Conservation (phyloP, 1,140 invertebrate genomes). For the Drosophila virilis region DNA sequence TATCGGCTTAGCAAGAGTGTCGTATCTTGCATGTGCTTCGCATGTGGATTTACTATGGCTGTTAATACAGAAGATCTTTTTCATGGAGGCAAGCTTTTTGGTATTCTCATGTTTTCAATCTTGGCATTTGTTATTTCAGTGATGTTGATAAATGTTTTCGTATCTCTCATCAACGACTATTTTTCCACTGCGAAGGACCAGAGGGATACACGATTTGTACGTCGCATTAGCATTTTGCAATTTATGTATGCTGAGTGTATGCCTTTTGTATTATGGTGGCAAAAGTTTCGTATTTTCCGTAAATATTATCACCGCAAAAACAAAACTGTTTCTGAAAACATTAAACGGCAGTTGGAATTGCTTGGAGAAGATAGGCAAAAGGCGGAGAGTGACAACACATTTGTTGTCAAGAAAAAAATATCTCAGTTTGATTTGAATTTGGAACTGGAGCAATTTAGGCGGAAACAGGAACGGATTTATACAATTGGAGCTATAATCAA, state of each 20-base stretch:
- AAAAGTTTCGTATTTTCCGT: slow-evolving; percentile 33
- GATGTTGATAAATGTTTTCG: slow-evolving; percentile 59
- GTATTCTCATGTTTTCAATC: slow-evolving; percentile 47
- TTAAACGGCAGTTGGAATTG: not conserved
- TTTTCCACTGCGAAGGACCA: slow-evolving; percentile 49
- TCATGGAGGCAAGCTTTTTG: slow-evolving; percentile 48
- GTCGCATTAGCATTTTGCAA: slow-evolving; percentile 48
- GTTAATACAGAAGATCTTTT: slow-evolving; percentile 50
- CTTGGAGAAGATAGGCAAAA: not conserved
- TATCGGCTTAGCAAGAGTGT: slow-evolving; percentile 43
- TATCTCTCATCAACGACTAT: slow-evolving; percentile 60
- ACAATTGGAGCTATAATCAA: slow-evolving; percentile 21
- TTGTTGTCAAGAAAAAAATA: not conserved
- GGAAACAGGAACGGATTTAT: slow-evolving; percentile 26
- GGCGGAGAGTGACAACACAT: not conserved
- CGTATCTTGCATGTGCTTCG: slow-evolving; percentile 52
- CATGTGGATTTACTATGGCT: slow-evolving; percentile 59
- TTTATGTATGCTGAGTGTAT: slow-evolving; percentile 57
- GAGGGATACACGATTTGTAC: slow-evolving; percentile 8
- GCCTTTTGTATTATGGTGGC: not conserved
- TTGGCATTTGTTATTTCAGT: slow-evolving; percentile 58
- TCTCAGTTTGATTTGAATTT: not conserved
- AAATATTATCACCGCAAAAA: slow-evolving; percentile 20
- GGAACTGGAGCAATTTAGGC: slow-evolving; percentile 5
- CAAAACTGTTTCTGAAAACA: slow-evolving; percentile 47